A percentile compares a stretch with the other conserved stretches of the same genome.
phyloP scores from a whole-genome alignment of 1,140 invertebrate genomes.

The Hermetia illucens region DNA sequence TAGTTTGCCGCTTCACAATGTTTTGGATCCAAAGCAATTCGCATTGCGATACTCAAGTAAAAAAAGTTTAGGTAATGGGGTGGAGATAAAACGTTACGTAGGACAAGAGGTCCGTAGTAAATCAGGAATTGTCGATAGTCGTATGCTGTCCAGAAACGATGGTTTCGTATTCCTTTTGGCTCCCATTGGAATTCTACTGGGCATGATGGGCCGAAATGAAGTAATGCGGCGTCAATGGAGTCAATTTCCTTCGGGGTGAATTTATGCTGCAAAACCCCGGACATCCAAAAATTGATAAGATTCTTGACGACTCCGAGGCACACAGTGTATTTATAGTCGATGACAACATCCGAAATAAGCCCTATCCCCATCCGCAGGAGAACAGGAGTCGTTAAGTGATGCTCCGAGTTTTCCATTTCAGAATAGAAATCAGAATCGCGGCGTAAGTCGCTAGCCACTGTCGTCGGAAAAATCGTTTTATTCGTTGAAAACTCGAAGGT shows the following conservation, averaged over 20 bases:
- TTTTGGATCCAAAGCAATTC: slow-evolving; percentile 8
- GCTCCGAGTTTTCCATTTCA: not conserved
- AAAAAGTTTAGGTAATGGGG: slow-evolving; percentile 11
- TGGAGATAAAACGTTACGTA: slow-evolving; percentile 6
- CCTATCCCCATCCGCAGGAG: slow-evolving; percentile 10
- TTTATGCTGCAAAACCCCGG: slow-evolving; percentile 8
- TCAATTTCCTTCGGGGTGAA: slow-evolving; percentile 1
- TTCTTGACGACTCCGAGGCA: slow-evolving; percentile 18
- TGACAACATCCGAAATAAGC: slow-evolving; percentile 12
- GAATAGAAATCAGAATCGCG: slow-evolving; percentile 4
- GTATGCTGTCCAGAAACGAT: slow-evolving; percentile 11
- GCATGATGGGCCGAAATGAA: slow-evolving; percentile 9
- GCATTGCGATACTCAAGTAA: slow-evolving; percentile 9
- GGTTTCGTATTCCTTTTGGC: slow-evolving; percentile 6
- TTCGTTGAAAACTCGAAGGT: not conserved
- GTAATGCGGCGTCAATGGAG: slow-evolving; percentile 5
- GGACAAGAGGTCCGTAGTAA: slow-evolving; percentile 10
- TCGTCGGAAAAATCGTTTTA: slow-evolving; percentile 3
- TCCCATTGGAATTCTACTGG: slow-evolving; percentile 11
- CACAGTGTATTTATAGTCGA: slow-evolving; percentile 18
- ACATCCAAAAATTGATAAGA: slow-evolving; percentile 13
- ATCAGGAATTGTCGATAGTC: slow-evolving; percentile 13
- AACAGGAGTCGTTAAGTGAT: slow-evolving; percentile 6
- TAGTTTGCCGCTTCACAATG: not conserved
- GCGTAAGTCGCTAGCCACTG: not conserved